These are phyloP conservation scores for Drosophila orosa DNA, from an alignment of 1,140 invertebrate species.

Conservation along the genomic window DNA sequence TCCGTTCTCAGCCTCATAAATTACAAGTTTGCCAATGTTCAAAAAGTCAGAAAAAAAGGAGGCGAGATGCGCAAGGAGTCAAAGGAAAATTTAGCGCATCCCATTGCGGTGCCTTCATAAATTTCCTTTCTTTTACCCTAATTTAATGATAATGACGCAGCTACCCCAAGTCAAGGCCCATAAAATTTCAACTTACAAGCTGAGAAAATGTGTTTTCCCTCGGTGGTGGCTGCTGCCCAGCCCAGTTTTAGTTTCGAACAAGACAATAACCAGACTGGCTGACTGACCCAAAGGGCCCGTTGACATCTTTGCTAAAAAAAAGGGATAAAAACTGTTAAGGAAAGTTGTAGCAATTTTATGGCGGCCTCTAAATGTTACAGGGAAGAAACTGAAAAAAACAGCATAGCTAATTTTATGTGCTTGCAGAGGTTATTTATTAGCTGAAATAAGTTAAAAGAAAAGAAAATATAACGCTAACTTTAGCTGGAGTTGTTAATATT, in stretches of 20 bases:
- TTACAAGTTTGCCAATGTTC: conserved; percentile 68
- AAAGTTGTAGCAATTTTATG: conserved; percentile 72
- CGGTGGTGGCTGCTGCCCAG: conserved; percentile 56
- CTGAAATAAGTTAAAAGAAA: conserved; percentile 5
- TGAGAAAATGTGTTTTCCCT: conserved; percentile 69
- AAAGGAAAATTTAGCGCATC: conserved; percentile 75
- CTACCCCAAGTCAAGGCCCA: conserved; percentile 71
- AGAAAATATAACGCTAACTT: conserved; percentile 1
- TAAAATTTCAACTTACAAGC: conserved; percentile 79
- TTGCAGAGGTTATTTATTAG: conserved; percentile 31
- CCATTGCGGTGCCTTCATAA: conserved; percentile 72
- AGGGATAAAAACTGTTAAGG: conserved; percentile 57
- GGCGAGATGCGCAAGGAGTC: conserved; percentile 40
- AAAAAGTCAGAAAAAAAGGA: conserved; percentile 35
- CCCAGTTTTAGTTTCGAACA: conserved; percentile 42
- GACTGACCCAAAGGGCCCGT: conserved; percentile 44
- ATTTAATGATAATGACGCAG: conserved; percentile 72
- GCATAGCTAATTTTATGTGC: conserved; percentile 62
- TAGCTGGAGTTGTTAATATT: background rate
- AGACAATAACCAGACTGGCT: conserved; percentile 45
- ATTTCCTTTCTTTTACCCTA: conserved; percentile 73
- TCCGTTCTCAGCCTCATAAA: conserved; percentile 75
- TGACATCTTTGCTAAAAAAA: conserved; percentile 56
- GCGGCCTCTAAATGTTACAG: background rate
- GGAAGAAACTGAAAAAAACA: conserved; percentile 6